Evolutionary conservation across 2,888 invertebrate genomes (phyloP), one percentile per base, ranked within the genome.

Genomic region (Beris morrisii): DNA sequence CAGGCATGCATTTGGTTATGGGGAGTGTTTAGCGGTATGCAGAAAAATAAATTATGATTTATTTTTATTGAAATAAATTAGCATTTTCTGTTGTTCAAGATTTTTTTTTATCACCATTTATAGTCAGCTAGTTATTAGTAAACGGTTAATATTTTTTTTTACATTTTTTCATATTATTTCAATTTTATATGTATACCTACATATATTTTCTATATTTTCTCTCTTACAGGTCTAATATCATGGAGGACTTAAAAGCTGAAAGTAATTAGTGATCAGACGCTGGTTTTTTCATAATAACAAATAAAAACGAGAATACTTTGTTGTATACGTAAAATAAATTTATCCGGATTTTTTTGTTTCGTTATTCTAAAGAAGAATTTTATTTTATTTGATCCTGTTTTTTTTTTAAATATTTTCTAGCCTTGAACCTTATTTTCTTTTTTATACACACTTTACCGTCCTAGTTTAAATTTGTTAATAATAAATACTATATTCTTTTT

Each of bases 121-220:
- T 68, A 68, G 68, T 65, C 68, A 68, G 68, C 68, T 68, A 53
- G 31, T 68, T 54, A 56, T 58, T 15, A 65, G 52, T 67, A 61
- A 52, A 61, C 32, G 32, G 28, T 61, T 61, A 50, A 31, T 61
- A 38, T 50, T 13, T 30, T 50, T 22, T 50, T 61, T 52, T 15
- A 43, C 15, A 50, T 31, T 50, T 15, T 31, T 58, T 46, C 11
- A 44, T 22, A 6, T 30, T 30, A 30, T 58, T 5, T 58, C 45
- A 13, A 22, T 46, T 58, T 45, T 28, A 12, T 28, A 30, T 58
- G n/a, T 48, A 48, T 15, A 48, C 6, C 6, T 22, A 56, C 13
- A 56, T n/a, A 31, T 54, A 31, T 56, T 32, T 46, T 46, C 4
- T 11, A 50, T 28, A 50, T 38, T 38, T 38, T 38, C 38, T 38